Percentiles rank a stretch among this genome's conserved stretches.
Conservation (phyloP, 2,113 vertebrate genomes). For the Burhinus oedicnemus region DNA sequence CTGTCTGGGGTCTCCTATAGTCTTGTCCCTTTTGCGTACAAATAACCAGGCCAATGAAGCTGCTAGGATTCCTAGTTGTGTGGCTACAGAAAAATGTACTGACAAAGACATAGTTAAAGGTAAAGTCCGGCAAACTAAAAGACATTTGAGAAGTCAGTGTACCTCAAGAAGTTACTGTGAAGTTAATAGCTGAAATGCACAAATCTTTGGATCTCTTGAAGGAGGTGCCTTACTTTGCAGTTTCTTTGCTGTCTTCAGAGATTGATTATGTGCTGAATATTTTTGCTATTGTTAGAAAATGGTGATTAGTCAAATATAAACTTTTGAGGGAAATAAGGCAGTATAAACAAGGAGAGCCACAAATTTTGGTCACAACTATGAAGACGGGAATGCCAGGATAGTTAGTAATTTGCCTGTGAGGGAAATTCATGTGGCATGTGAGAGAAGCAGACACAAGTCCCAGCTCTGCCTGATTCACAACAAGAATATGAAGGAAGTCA, state of each 20-base stretch:
- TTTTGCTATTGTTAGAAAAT: background rate
- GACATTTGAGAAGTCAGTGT: background rate
- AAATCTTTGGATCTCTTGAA: background rate
- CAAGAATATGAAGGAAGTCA: conserved; percentile 54
- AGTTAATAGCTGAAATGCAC: background rate
- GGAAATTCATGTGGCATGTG: background rate
- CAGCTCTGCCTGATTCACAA: conserved; percentile 56
- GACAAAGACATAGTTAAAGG: background rate
- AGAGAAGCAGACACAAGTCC: background rate
- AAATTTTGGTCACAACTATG: background rate
- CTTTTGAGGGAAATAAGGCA: background rate
- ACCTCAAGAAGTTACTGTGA: background rate
- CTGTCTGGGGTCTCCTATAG: background rate
- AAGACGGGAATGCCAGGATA: background rate
- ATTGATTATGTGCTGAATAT: background rate
- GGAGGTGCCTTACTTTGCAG: background rate
- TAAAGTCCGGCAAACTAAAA: background rate
- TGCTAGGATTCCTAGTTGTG: background rate
- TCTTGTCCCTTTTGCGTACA: background rate
- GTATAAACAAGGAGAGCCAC: background rate
- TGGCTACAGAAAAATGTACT: background rate
- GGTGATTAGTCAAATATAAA: background rate
- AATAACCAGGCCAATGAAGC: background rate
- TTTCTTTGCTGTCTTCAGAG: background rate
- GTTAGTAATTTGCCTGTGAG: background rate